These are phyloP conservation scores for Kryptolebias marmoratus DNA, from an alignment of 2,113 vertebrate species.

Conservation along the genomic window DNA sequence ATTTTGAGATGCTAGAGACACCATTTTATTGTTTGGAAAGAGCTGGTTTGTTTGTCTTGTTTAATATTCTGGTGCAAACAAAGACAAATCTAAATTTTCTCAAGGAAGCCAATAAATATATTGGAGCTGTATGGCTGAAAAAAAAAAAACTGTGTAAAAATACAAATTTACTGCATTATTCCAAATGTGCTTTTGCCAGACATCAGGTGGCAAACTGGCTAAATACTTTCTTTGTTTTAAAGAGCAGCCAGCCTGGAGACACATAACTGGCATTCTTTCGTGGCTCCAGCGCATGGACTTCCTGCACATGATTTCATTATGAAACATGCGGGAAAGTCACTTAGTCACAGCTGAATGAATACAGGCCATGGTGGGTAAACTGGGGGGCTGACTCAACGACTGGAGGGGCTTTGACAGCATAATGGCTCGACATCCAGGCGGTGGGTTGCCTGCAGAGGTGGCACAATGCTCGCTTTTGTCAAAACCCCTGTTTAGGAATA, in stretches of 20 bases:
- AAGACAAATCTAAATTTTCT: background rate
- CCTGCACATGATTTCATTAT: slow-evolving; percentile 78
- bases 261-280: slow-evolving; percentile 72
- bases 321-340: slow-evolving; percentile 70
- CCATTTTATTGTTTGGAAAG: background rate
- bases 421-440: slow-evolving; percentile 35
- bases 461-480: slow-evolving; percentile 63
- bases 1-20: background rate
- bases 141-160: background rate
- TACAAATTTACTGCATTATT: slow-evolving; percentile 1
- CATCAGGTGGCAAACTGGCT: slow-evolving; percentile 39
- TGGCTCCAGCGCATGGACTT: slow-evolving; percentile 60
- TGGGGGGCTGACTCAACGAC: slow-evolving; percentile 44
- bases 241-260: slow-evolving; percentile 16
- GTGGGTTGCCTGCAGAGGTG: slow-evolving; percentile 51
- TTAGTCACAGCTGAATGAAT: slow-evolving; percentile 76
- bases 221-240: slow-evolving; percentile 20
- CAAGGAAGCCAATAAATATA: background rate
- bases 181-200: slow-evolving; percentile 3
- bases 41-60: background rate
- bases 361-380: slow-evolving; percentile 58
- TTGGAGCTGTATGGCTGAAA: background rate
- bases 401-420: slow-evolving; percentile 48
- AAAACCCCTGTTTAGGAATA: slow-evolving; percentile 32
- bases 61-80: background rate